Evolutionary conservation across 2,113 vertebrate species (phyloP).

Genomic region (Agelaius tricolor): DNA sequence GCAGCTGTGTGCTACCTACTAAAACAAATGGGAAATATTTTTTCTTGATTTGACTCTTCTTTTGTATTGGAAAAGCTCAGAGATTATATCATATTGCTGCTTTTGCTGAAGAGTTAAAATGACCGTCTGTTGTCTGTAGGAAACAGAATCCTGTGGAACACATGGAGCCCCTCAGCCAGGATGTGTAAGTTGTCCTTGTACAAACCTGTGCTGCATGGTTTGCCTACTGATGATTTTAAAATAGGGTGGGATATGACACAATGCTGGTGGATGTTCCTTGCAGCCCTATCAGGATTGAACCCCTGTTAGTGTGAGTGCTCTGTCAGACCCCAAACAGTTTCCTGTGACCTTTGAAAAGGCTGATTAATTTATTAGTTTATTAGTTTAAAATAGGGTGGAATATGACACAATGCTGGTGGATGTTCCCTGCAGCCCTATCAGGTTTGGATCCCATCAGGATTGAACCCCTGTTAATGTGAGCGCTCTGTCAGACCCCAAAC

Average conservation of each 20-base stretch:
- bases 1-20: not conserved
- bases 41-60: constrained; percentile 30
- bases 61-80: constrained; percentile 39
- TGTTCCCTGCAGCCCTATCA: not conserved
- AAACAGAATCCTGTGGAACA: constrained; percentile 10
- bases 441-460: too few relatives aligned
- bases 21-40: constrained; percentile 44
- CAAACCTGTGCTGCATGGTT: not conserved
- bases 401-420: not conserved
- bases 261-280: not conserved
- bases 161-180: not conserved
- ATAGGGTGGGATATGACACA: not conserved
- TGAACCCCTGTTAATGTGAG: not conserved
- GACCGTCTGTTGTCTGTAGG: constrained; percentile 37
- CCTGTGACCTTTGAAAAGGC: too few relatives aligned
- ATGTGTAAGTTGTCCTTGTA: not conserved
- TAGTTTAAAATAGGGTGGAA: not conserved
- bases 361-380: too few relatives aligned
- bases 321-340: too few relatives aligned
- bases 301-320: not conserved
- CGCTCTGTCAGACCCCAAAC: not conserved
- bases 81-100: not conserved
- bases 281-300: not conserved
- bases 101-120: constrained; percentile 55
- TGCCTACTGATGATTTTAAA: constrained; percentile 2